Percentiles rank a stretch among this genome's conserved stretches.
Conservation (phyloP, 1,140 invertebrate species). For the Drosophila kohkoa region DNA sequence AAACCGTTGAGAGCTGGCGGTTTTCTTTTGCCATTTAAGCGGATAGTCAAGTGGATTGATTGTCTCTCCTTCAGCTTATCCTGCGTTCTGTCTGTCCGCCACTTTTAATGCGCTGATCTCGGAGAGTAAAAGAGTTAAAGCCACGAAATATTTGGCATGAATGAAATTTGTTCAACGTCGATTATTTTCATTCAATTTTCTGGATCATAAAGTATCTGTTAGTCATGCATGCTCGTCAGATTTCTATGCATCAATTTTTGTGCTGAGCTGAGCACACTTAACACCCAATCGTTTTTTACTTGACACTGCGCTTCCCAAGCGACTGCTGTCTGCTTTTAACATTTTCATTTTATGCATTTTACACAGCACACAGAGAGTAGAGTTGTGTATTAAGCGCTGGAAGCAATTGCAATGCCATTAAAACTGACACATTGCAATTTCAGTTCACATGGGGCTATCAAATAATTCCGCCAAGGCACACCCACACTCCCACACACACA, state of each 20-base stretch:
- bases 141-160: no score
- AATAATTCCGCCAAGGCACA: conserved; percentile 52
- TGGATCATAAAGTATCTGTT: background rate
- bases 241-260: background rate
- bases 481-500: conserved; percentile 28
- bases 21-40: no score
- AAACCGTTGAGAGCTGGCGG: no score
- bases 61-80: no score
- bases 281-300: conserved; percentile 53
- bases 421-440: conserved; percentile 80
- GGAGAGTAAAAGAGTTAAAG: no score
- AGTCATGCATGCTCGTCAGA: background rate
- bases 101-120: no score
- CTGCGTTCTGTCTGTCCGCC: no score
- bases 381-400: conserved; percentile 57
- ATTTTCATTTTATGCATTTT: conserved; percentile 51
- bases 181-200: no score
- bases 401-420: conserved; percentile 78
- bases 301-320: conserved; percentile 28
- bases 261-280: conserved; percentile 48
- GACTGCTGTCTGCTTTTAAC: conserved; percentile 24
- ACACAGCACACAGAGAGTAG: conserved; percentile 19
- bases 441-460: conserved; percentile 59
- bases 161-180: no score
- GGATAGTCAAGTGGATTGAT: no score